These are phyloP conservation scores for Drosophila nasuta DNA, from an alignment of 1,140 invertebrate genomes.

Conservation along the genomic window DNA sequence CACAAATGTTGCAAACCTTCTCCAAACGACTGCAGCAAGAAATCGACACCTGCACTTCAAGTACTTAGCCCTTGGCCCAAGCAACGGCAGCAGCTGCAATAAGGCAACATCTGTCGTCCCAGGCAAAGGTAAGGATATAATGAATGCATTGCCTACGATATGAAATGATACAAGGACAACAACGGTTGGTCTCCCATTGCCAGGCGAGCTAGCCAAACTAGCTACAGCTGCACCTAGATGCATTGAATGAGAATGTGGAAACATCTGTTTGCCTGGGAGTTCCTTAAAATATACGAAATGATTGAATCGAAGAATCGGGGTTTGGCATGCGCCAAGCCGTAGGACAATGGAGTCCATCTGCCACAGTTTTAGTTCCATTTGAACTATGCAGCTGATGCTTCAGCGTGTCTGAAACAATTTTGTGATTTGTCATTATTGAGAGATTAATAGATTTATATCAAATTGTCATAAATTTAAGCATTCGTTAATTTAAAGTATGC, in stretches of 20 bases:
- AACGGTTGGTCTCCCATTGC: background rate
- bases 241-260: conserved; percentile 38
- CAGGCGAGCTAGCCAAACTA: background rate
- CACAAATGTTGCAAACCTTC: conserved; percentile 1
- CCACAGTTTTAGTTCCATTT: conserved; percentile 31
- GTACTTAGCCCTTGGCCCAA: conserved; percentile 27
- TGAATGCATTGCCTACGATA: conserved; percentile 26
- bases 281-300: conserved; percentile 22
- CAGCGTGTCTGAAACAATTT: conserved; percentile 19
- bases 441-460: background rate
- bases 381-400: conserved; percentile 44
- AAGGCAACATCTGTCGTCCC: conserved; percentile 29
- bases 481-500: background rate
- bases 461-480: background rate
- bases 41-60: conserved; percentile 43
- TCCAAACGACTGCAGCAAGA: conserved; percentile 13
- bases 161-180: background rate
- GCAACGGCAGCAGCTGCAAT: conserved; percentile 26
- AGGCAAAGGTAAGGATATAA: conserved; percentile 39
- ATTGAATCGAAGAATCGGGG: conserved; percentile 2
- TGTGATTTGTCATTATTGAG: conserved; percentile 1
- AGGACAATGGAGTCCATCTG: conserved; percentile 34
- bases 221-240: conserved; percentile 40
- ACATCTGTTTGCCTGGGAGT: conserved; percentile 44
- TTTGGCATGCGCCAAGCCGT: conserved; percentile 47